These are phyloP conservation scores for Nesoenas mayeri DNA, from an alignment of 2,113 vertebrate genomes.

Conservation along the genomic window DNA sequence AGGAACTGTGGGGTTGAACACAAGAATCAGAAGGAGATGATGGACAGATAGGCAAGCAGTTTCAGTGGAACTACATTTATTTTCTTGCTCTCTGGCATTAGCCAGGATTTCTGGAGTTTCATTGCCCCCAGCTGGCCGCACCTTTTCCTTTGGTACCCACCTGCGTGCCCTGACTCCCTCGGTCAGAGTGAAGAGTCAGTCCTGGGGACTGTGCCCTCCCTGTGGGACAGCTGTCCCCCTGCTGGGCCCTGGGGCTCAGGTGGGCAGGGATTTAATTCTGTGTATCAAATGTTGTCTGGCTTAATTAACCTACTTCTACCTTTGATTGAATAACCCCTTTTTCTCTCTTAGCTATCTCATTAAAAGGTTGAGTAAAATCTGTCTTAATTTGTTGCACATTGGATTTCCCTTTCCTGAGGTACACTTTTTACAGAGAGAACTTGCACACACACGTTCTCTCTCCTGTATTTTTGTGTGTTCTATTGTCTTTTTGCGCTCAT, in stretches of 20 bases:
- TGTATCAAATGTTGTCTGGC: background rate
- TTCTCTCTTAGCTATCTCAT: background rate
- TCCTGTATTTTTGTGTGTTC: background rate
- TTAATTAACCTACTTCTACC: slow-evolving; percentile 20
- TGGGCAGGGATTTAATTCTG: background rate
- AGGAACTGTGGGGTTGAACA: background rate
- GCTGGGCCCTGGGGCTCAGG: background rate
- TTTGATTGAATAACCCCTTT: background rate
- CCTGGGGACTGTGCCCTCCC: background rate
- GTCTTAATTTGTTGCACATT: background rate
- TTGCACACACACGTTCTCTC: accelerated
- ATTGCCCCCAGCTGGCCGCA: slow-evolving; percentile 55
- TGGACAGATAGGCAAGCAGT: background rate
- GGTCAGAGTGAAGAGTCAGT: background rate
- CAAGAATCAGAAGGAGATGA: background rate
- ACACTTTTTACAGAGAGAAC: background rate
- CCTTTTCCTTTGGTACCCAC: background rate
- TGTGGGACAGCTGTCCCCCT: background rate
- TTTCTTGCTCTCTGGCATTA: background rate
- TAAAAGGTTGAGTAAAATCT: slow-evolving; percentile 14
- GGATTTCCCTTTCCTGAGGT: background rate
- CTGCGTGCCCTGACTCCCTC: accelerated
- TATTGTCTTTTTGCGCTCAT: background rate
- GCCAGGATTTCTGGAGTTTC: slow-evolving; percentile 13
- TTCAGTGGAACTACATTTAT: background rate